A percentile compares a stretch with the other conserved stretches of the same genome.
phyloP scores from a whole-genome alignment of 2,888 invertebrate genomes.

The Sturmia bella region DNA sequence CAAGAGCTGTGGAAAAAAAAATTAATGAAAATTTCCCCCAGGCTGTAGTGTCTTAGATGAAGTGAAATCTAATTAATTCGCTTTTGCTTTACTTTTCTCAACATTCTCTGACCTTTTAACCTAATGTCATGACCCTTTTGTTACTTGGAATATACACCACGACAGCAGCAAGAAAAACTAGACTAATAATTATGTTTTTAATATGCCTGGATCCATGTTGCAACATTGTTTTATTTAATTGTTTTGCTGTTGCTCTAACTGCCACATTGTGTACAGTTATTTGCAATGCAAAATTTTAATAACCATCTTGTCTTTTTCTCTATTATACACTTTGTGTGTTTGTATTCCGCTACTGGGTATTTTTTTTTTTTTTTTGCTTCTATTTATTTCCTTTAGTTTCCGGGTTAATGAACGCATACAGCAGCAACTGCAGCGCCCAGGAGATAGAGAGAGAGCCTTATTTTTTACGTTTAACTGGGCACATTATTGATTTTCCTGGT shows the following conservation, averaged over 20 bases:
- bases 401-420: conserved; percentile 70
- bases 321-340: conserved; percentile 1
- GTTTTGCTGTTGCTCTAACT: conserved; percentile 17
- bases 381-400: conserved; percentile 55
- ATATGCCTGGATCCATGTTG: conserved; percentile 37
- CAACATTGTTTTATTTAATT: conserved; percentile 43
- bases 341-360: conserved; percentile 43
- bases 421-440: not conserved
- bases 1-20: too few species aligned
- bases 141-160: not conserved
- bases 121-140: conserved; percentile 39
- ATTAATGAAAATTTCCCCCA: too few species aligned
- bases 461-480: conserved; percentile 62
- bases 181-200: conserved; percentile 46
- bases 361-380: conserved; percentile 27
- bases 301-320: conserved; percentile 47
- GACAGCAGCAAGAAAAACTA: conserved; percentile 11
- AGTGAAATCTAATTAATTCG: not conserved
- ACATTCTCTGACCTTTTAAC: conserved; percentile 49
- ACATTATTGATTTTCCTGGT: conserved; percentile 62
- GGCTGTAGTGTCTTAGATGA: too few species aligned
- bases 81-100: not conserved
- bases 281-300: conserved; percentile 49
- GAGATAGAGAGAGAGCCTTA: not conserved
- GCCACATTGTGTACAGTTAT: conserved; percentile 46